phyloP scores from a whole-genome alignment of 1,140 invertebrate species.

The Zaprionus ornatus region DNA sequence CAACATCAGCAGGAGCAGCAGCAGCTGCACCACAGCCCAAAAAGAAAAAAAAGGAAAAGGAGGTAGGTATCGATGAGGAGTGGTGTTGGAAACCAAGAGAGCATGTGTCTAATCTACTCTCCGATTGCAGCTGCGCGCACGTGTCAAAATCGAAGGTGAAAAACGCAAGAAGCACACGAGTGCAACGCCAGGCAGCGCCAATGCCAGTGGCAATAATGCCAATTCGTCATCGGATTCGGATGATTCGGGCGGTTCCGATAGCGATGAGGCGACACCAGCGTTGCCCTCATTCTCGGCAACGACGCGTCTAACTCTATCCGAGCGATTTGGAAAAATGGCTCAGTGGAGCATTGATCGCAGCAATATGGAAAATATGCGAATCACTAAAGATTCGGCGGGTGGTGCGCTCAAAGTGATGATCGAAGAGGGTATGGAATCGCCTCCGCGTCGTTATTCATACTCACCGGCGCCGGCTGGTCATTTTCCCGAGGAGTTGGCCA shows the following conservation, averaged over 20 bases:
- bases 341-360: constrained; percentile 92
- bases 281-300: constrained; percentile 83
- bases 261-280: constrained; percentile 72
- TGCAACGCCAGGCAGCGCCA: constrained; percentile 45
- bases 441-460: constrained; percentile 85
- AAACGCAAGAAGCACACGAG: constrained; percentile 80
- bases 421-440: constrained; percentile 85
- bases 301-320: constrained; percentile 88
- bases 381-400: constrained; percentile 89
- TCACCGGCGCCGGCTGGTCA: constrained; percentile 90
- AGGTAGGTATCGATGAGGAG: constrained; percentile 38
- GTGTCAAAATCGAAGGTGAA: constrained; percentile 83
- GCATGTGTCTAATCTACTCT: background rate
- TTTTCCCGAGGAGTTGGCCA: constrained; percentile 90
- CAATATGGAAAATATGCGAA: constrained; percentile 91
- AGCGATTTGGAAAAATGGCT: constrained; percentile 95
- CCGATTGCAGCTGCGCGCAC: constrained; percentile 66
- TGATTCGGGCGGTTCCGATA: constrained; percentile 78
- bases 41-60: constrained; percentile 82
- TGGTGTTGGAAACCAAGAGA: background rate
- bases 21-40: constrained; percentile 56
- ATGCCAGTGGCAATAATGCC: constrained; percentile 56
- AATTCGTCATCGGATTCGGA: constrained; percentile 82
- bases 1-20: constrained; percentile 44
- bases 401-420: constrained; percentile 91